Base-by-base conservation (phyloP, 2,113 vertebrate genomes). In the Theropithecus gelada region DNA sequence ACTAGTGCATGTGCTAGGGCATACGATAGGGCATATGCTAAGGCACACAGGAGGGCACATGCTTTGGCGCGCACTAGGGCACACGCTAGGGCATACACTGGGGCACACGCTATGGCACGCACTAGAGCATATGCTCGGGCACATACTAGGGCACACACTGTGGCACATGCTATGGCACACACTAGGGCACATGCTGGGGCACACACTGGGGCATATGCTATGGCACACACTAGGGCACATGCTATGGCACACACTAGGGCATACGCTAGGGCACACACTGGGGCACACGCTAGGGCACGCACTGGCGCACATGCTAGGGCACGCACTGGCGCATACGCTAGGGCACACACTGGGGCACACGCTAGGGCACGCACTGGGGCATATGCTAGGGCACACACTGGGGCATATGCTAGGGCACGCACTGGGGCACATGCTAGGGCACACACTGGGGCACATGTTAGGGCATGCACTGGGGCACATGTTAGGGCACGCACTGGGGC, bases 381-480 rank as follows among this genome's bases (percentile, higher is more conserved):
- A 27, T 0, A 61, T 0, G 0, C 59, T 61, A 27, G 59, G 25
- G 59, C 59, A 61, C 3, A 5, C 0, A 1, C 57, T 25, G 23
- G 1, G 9, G 57, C 8, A 59, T 3, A 61, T 0, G 1, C 25
- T 61, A 27, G 4, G 59, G 10, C 10, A 61, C 1, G 0, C 2
- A 0, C 23, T 27, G 10, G 25, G 25, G 59, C 25, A 61, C 0
- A 61, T 0, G 0, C 25, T 27, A 11, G 0, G 25, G 23, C 10
- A 61, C 1, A 0, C 2, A 0, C 23, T 27, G 10, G 25, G 25
- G 59, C 25, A 61, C 0, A 61, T 0, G 0, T 10, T 27, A 11
- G 0, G 25, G 23, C 10, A 61, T 0, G 0, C 0, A 1, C 10
- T 61, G 0, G 25, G 10, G 25, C 0, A 27, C 0, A 11, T 0